phyloP scores from a whole-genome alignment of 2,113 vertebrate genomes.

The Campylorhamphus procurvoides region DNA sequence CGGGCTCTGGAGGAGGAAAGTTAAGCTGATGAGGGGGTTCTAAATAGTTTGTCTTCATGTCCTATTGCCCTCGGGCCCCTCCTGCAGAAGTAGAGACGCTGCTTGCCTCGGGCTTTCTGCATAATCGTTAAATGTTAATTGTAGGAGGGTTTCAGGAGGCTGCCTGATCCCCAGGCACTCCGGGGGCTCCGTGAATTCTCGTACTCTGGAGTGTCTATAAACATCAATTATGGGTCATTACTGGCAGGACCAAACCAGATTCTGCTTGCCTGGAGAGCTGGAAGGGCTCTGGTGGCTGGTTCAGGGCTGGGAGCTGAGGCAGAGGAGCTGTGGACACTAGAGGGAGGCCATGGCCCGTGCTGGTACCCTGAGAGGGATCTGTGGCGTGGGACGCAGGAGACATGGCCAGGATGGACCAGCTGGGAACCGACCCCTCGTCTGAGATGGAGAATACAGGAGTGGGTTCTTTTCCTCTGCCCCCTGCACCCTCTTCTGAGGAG shows the following conservation, averaged over 20 bases:
- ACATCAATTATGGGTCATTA: slow-evolving; percentile 31
- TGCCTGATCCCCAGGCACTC: neutral
- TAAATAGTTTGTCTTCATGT: neutral
- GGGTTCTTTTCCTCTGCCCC: neutral
- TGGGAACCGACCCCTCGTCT: neutral
- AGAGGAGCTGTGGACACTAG: neutral
- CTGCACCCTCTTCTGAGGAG: neutral
- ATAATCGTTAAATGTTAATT: slow-evolving; percentile 27
- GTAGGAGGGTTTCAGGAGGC: neutral
- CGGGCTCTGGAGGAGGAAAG: neutral
- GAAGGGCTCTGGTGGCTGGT: neutral
- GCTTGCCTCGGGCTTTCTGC: slow-evolving; percentile 1
- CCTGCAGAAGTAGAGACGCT: slow-evolving; percentile 17
- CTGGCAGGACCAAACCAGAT: neutral
- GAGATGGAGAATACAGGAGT: neutral
- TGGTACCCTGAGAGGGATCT: neutral
- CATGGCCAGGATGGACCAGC: neutral
- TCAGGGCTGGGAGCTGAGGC: neutral
- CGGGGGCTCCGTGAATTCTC: neutral
- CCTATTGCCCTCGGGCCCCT: neutral
- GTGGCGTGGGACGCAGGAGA: neutral
- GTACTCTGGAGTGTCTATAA: neutral
- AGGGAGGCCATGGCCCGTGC: neutral
- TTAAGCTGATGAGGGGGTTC: neutral
- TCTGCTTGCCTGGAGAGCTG: neutral